Conservation (phyloP, 2,113 vertebrate genomes). For the Halichoeres trimaculatus region DNA sequence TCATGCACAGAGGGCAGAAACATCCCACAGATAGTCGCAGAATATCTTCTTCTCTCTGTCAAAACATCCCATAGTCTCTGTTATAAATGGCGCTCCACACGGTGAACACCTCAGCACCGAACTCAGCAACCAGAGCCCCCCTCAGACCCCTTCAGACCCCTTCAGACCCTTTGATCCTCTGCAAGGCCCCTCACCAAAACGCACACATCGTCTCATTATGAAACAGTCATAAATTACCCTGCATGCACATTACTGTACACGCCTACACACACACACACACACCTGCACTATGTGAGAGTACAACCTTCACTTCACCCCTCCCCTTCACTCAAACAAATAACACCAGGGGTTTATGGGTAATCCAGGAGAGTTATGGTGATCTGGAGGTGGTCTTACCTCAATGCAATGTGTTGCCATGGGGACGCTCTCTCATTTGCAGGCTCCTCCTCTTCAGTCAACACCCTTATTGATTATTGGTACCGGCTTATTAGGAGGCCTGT, state of each 20-base stretch:
- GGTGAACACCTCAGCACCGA: slow-evolving; percentile 16
- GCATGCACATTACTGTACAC: slow-evolving; percentile 7
- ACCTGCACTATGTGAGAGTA: background rate
- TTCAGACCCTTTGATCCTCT: background rate
- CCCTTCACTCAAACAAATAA: slow-evolving; percentile 38
- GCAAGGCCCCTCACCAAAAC: slow-evolving; percentile 8
- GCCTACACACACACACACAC: slow-evolving; percentile 4
- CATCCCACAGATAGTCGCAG: slow-evolving; percentile 8
- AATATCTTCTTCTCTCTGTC: slow-evolving; percentile 25
- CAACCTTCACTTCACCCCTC: background rate
- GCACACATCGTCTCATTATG: slow-evolving; percentile 9
- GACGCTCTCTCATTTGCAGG: slow-evolving; percentile 52
- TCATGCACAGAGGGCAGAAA: background rate
- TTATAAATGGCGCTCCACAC: slow-evolving; percentile 28
- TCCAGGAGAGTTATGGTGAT: slow-evolving; percentile 55
- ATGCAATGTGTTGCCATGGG: slow-evolving; percentile 65
- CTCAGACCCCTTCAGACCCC: no score
- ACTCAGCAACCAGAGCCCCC: slow-evolving; percentile 29
- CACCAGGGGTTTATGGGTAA: slow-evolving; percentile 48
- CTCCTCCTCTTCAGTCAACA: slow-evolving; percentile 6
- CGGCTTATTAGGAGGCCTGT: slow-evolving; percentile 27
- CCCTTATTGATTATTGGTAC: slow-evolving; percentile 65
- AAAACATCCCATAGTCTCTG: slow-evolving; percentile 32
- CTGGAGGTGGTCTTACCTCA: slow-evolving; percentile 30
- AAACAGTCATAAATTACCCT: slow-evolving; percentile 22